phyloP scores from a whole-genome alignment of 2,113 vertebrate species.

The Paracanthobrama guichenoti region DNA sequence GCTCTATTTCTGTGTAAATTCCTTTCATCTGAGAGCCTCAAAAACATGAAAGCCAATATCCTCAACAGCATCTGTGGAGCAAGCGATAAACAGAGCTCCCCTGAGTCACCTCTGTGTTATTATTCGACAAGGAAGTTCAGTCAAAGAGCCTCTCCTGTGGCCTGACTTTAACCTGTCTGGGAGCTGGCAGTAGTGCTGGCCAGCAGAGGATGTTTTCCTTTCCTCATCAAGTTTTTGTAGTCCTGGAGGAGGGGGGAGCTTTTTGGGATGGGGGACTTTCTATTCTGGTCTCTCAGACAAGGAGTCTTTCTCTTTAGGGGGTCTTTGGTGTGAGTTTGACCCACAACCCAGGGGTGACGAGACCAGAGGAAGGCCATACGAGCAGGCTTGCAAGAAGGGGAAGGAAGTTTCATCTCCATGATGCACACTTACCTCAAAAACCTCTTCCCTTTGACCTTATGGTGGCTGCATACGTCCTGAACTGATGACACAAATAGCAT shows the following conservation, averaged over 20 bases:
- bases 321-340: constrained; percentile 51
- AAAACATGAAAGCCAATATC: constrained; percentile 10
- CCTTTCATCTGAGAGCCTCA: not conserved
- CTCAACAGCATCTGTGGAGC: constrained; percentile 26
- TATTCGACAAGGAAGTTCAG: constrained; percentile 56
- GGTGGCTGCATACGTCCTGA: not conserved
- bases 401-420: constrained; percentile 50
- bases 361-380: constrained; percentile 47
- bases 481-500: not conserved
- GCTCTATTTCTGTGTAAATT: not conserved
- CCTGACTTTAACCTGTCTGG: constrained; percentile 52
- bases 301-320: constrained; percentile 44
- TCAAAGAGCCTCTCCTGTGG: constrained; percentile 42
- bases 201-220: constrained; percentile 59
- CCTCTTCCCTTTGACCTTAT: constrained; percentile 39
- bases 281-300: constrained; percentile 54
- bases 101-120: constrained; percentile 47
- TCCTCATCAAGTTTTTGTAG: constrained; percentile 46
- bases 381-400: constrained; percentile 43
- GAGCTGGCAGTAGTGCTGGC: constrained; percentile 46
- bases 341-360: constrained; percentile 37
- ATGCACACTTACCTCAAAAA: constrained; percentile 37
- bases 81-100: constrained; percentile 46
- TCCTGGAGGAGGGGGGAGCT: constrained; percentile 30
- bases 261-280: constrained; percentile 23